Base-by-base conservation (phyloP, 2,113 vertebrate genomes). In the Chloroceryle aenea region DNA sequence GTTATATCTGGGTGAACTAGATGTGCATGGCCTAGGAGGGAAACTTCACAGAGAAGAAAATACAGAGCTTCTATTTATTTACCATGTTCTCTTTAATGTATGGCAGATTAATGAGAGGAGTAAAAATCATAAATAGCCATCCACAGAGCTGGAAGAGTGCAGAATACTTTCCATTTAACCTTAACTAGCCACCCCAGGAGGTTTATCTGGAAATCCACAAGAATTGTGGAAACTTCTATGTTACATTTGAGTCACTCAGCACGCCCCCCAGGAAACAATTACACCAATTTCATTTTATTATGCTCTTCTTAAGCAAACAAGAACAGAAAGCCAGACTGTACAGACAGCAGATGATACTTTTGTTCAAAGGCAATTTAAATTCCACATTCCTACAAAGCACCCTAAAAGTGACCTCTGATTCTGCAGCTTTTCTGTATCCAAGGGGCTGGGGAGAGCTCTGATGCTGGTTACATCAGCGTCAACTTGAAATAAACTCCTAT, bases 301-400 rank as follows among this genome's bases (percentile, higher is more conserved):
- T 15, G 10, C 36, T 53, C 6, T 6, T 77, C 59, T 42, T 55
- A 50, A 74, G 29, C 23, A 68, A 61, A n/a, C 25, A 67, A 36
- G 12, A 29, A 68, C 14, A 38, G 53, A 47, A 45, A 63, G 22
- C 17, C 66, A 68, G 19, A 11, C n/a, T 32, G 16, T 3, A 26
- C 0, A 1, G 50, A 55, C 0, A 80, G 12, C 32, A 59, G n/a
- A 29, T 0, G 1, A 6, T 25, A 34, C 22, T 74, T 81, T 10
- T 43, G 20, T 55, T 71, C 52, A 71, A 85, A 87, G 47, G 32
- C 38, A 72, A 63, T 42, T 94, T 34, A 25, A 82, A 72, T 42
- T 45, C 52, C 21, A 45, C 50, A 55, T 62, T 75, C 34, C 30
- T 29, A 8, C 55, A 87, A 50, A 69, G 18, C 38, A 9, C 34